phyloP scores from a whole-genome alignment of 2,113 vertebrate species.

The Mungos mungo region DNA sequence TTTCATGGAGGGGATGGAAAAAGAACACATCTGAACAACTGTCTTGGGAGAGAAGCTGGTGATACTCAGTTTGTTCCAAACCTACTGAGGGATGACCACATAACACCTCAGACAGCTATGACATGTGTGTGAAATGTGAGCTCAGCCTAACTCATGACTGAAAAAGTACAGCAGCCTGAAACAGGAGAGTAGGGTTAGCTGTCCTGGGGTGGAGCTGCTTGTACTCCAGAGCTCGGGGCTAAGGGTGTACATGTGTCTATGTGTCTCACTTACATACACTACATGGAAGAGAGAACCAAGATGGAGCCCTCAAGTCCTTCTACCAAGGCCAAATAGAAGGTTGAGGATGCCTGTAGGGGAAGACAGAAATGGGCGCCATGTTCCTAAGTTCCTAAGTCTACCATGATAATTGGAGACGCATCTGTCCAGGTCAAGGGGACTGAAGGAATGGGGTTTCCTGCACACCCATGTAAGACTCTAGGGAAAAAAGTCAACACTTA shows the following conservation, averaged over 20 bases:
- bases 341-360: rapidly evolving
- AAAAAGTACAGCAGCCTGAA: neutral
- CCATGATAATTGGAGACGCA: neutral
- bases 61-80: neutral
- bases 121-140: neutral
- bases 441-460: rapidly evolving
- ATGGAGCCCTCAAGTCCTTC: rapidly evolving
- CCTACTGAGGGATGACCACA: neutral
- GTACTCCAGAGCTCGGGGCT: neutral
- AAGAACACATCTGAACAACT: neutral
- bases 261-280: neutral
- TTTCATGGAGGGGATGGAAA: neutral
- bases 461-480: neutral
- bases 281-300: neutral
- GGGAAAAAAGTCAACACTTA: neutral
- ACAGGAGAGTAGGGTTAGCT: neutral
- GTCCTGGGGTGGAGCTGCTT: too few species aligned
- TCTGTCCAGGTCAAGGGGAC: neutral
- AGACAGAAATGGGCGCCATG: rapidly evolving
- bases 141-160: neutral
- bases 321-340: neutral
- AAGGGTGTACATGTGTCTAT: neutral
- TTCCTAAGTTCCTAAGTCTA: too few species aligned
- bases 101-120: neutral
- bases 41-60: neutral